Base-by-base conservation (phyloP, 2,888 invertebrate genomes). In the Thereva unica region DNA sequence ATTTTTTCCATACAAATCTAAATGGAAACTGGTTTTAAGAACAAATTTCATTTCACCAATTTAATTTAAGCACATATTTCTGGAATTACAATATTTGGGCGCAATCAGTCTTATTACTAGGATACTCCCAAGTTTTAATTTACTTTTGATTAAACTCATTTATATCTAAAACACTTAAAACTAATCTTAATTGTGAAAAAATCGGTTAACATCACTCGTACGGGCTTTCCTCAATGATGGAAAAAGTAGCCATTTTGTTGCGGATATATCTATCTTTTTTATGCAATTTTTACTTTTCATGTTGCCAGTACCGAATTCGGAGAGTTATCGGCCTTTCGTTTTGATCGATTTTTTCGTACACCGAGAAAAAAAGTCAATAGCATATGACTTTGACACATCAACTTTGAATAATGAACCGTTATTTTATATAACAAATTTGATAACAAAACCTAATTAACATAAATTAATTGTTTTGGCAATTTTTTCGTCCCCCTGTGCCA, bases 211-310 rank as follows among this genome's bases (percentile, higher is more conserved):
- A 68, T 42, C 59, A 66, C 65, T 54, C 49, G 38, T 47, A 55
- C 65, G 35, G 55, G 42, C 53, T 57, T 49, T 55, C 66, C 55
- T 68, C 54, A 55, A 66, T 61, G 63, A 38, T n/a, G 68, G 57
- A 45, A 66, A 68, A 68, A 68, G 65, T 61, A 65, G 68, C 68
- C 68, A 68, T 68, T 68, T 68, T 68, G 61, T 59, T 44, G 37
- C 40, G 38, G 23, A 64, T 66, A 54, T 45, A 52, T 34, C 59
- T 59, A 45, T 64, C 54, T 40, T 59, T 4, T 68, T 66, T 68
- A 66, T 66, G 66, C 66, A 52, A 40, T 42, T 37, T 47, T 2
- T 37, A 23, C 35, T 5, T 23, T 47, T 37, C 7, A 9, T n/a
- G 64, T 68, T 68, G 61, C 23, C 57, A 40, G 41, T 9, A 65